phyloP scores from a whole-genome alignment of 2,888 invertebrate genomes.

The Lathronympha strigana region DNA sequence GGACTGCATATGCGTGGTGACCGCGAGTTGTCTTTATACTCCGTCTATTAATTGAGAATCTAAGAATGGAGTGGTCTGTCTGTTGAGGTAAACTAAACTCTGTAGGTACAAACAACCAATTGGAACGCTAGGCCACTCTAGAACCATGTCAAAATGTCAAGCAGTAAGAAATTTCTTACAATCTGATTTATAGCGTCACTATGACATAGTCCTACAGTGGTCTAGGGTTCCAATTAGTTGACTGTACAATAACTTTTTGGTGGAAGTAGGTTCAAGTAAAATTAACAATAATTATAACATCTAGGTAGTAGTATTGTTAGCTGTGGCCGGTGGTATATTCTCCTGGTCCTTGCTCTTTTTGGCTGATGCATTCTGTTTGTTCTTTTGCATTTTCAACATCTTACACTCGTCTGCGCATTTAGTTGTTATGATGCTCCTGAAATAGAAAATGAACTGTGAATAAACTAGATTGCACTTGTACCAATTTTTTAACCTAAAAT shows the following conservation, averaged over 20 bases:
- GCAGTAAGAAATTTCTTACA: no score
- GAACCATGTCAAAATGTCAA: no score
- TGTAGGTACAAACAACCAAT: no score
- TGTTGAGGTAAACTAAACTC: no score
- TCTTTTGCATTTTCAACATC: constrained; percentile 77
- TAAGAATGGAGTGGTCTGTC: no score
- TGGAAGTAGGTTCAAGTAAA: no score
- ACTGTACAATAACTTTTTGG: constrained; percentile 16
- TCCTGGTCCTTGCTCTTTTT: constrained; percentile 47
- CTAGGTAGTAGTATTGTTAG: constrained; percentile 41
- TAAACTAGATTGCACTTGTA: not conserved
- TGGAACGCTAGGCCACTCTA: no score
- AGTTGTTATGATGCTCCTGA: constrained; percentile 84
- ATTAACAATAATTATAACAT: not conserved
- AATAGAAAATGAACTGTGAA: constrained; percentile 43
- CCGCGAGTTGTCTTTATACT: no score
- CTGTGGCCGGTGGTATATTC: constrained; percentile 47
- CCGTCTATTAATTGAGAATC: no score
- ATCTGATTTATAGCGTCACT: no score
- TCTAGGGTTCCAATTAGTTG: not conserved
- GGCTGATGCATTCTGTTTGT: constrained; percentile 55
- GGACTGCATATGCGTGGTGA: no score
- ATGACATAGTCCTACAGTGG: no score
- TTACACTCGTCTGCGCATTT: constrained; percentile 87
- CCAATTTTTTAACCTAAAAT: not conserved